These are phyloP conservation scores for Eristalinus sepulchralis DNA, from an alignment of 2,888 invertebrate species.

Conservation along the genomic window DNA sequence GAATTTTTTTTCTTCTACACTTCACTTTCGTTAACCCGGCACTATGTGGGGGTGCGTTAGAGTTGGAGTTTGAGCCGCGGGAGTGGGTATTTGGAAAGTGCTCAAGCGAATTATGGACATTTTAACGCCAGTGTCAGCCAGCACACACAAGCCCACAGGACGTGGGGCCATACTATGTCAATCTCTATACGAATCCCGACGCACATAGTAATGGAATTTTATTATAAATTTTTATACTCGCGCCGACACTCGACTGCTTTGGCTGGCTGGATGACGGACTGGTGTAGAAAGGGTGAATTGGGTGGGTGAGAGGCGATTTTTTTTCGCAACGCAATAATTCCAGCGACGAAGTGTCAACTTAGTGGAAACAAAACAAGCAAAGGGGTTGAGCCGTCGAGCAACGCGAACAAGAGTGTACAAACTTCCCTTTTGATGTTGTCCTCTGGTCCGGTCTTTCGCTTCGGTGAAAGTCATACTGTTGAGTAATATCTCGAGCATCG, in stretches of 20 bases:
- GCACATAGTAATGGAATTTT: conserved; percentile 59
- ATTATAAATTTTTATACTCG: conserved; percentile 67
- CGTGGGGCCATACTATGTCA: conserved; percentile 54
- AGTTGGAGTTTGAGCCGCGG: conserved; percentile 13
- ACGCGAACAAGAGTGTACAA: conserved; percentile 17
- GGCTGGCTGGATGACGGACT: neutral
- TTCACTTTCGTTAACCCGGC: conserved; percentile 11
- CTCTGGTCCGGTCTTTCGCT: conserved; percentile 44
- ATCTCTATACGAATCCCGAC: conserved; percentile 39
- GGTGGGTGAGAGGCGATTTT: neutral
- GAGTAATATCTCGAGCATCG: conserved; percentile 66
- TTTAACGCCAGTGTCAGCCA: conserved; percentile 45
- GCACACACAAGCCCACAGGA: conserved; percentile 6
- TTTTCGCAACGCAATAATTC: conserved; percentile 44
- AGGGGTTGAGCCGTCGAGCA: neutral
- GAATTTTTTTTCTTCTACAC: neutral
- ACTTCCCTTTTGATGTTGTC: conserved; percentile 59
- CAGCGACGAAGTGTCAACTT: conserved; percentile 49
- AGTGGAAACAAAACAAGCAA: conserved; percentile 18
- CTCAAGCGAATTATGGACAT: conserved; percentile 65
- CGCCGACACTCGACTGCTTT: neutral
- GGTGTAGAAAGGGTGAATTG: neutral
- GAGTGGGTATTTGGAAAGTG: conserved; percentile 42
- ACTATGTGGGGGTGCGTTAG: conserved; percentile 19
- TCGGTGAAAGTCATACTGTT: conserved; percentile 65